These are phyloP conservation scores for Podilymbus podiceps DNA, from an alignment of 2,113 vertebrate genomes.

Conservation along the genomic window DNA sequence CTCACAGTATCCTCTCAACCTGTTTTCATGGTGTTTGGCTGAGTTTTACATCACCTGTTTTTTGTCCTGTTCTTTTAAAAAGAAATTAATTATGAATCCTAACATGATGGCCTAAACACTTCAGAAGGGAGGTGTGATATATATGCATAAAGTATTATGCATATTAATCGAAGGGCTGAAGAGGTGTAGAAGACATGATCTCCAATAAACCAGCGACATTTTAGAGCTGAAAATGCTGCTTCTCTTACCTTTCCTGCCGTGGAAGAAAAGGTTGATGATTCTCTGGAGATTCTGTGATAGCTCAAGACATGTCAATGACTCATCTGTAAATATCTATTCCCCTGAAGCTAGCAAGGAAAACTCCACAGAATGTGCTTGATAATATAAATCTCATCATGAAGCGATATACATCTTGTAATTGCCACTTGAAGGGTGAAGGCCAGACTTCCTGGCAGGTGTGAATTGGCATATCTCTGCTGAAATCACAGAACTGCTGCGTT, in stretches of 20 bases:
- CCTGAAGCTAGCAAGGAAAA: conserved; percentile 55
- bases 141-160: background rate
- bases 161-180: background rate
- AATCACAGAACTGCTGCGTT: conserved; percentile 30
- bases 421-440: conserved; percentile 13
- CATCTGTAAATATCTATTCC: conserved; percentile 64
- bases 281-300: conserved; percentile 35
- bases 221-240: conserved; percentile 8
- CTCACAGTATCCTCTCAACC: background rate
- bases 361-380: conserved; percentile 60
- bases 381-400: conserved; percentile 51
- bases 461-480: conserved; percentile 48
- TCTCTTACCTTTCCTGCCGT: conserved; percentile 35
- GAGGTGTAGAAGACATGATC: background rate
- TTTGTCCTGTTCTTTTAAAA: background rate
- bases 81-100: background rate
- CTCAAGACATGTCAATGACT: conserved; percentile 40
- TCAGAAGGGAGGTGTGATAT: background rate
- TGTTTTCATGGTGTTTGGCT: background rate
- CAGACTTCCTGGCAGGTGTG: conserved; percentile 38
- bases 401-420: conserved; percentile 10
- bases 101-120: background rate
- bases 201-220: background rate
- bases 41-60: background rate
- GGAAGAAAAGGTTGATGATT: conserved; percentile 62